Evolutionary conservation across 1,140 invertebrate species (phyloP).

Genomic region (Drosophila tristis): DNA sequence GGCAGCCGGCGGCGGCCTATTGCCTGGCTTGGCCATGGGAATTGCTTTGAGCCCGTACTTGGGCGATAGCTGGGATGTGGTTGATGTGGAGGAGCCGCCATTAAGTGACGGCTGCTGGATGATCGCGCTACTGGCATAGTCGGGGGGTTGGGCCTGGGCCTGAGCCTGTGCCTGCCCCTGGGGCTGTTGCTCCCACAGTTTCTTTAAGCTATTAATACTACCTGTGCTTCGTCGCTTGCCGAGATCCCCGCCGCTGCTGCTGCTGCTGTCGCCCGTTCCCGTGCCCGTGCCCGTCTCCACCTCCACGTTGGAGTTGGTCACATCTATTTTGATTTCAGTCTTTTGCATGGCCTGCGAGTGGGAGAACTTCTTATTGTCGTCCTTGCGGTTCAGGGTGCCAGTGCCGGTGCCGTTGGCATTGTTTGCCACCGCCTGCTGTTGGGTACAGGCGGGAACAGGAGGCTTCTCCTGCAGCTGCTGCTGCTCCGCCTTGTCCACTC

Average conservation of each 20-base stretch:
- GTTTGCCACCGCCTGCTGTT: slow-evolving; percentile 18
- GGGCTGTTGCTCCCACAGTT: slow-evolving; percentile 92
- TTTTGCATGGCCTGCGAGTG: slow-evolving; percentile 70
- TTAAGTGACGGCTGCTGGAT: slow-evolving; percentile 41
- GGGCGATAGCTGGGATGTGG: slow-evolving; percentile 69
- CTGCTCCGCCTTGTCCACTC: slow-evolving; percentile 87
- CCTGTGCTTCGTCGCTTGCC: slow-evolving; percentile 96
- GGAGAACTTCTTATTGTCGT: slow-evolving; percentile 64
- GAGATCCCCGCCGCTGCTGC: slow-evolving; percentile 85
- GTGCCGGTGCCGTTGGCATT: slow-evolving; percentile 63
- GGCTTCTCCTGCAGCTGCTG: slow-evolving; percentile 17
- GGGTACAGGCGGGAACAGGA: slow-evolving; percentile 4
- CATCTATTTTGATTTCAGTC: slow-evolving; percentile 84
- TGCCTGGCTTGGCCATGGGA: slow-evolving; percentile 47
- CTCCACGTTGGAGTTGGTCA: slow-evolving; percentile 63
- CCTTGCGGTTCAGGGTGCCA: slow-evolving; percentile 69
- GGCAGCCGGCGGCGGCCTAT: slow-evolving; percentile 75
- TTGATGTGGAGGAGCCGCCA: slow-evolving; percentile 19
- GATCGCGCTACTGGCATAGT: slow-evolving; percentile 78
- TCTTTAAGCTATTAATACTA: slow-evolving; percentile 96
- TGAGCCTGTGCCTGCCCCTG: slow-evolving; percentile 72
- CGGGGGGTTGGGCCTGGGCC: slow-evolving; percentile 38
- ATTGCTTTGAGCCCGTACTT: slow-evolving; percentile 69
- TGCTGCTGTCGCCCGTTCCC: slow-evolving; percentile 56
- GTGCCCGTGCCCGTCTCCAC: slow-evolving; percentile 10